These are phyloP conservation scores for Micromussa lordhowensis DNA, from an alignment of 92 coral and sea anemone genomes.

Conservation along the genomic window DNA sequence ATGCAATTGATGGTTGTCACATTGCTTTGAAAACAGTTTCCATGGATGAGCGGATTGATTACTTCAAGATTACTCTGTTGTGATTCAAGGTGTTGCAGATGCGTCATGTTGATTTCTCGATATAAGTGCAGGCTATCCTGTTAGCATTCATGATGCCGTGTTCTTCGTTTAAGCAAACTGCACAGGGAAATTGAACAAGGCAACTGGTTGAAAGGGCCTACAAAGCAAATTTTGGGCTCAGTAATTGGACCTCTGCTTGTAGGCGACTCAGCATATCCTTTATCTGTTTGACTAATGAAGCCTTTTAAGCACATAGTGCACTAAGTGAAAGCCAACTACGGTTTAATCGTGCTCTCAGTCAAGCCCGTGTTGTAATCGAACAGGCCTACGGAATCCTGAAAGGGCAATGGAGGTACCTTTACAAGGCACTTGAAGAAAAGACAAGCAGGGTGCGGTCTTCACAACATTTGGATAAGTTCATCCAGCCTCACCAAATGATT, in stretches of 20 bases:
- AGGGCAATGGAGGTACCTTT: too few species aligned
- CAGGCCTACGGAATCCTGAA: slow-evolving; percentile 28
- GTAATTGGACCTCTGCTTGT: slow-evolving; percentile 52
- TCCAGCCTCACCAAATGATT: too few species aligned
- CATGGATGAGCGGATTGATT: slow-evolving; percentile 47
- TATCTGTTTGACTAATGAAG: slow-evolving; percentile 58
- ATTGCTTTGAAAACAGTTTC: slow-evolving; percentile 67
- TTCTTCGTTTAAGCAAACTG: slow-evolving; percentile 58
- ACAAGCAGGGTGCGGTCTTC: too few species aligned
- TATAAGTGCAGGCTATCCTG: slow-evolving; percentile 64
- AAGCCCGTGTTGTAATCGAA: slow-evolving; percentile 59
- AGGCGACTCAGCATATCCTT: slow-evolving; percentile 66
- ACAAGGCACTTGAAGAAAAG: too few species aligned
- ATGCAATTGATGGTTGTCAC: slow-evolving; percentile 50
- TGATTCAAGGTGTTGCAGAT: slow-evolving; percentile 50
- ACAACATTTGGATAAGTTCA: too few species aligned
- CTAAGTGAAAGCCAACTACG: slow-evolving; percentile 54
- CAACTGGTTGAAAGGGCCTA: slow-evolving; percentile 50
- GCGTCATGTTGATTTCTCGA: slow-evolving; percentile 54
- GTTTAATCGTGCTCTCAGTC: slow-evolving; percentile 57
- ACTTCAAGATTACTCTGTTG: slow-evolving; percentile 63
- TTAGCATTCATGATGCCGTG: slow-evolving; percentile 65
- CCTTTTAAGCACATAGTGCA: slow-evolving; percentile 55
- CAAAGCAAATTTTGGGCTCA: slow-evolving; percentile 39
- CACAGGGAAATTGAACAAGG: slow-evolving; percentile 52